A percentile compares a stretch with the other conserved stretches of the same genome.
phyloP scores from a whole-genome alignment of 2,797 vertebrate genomes.

The Coluber constrictor region DNA sequence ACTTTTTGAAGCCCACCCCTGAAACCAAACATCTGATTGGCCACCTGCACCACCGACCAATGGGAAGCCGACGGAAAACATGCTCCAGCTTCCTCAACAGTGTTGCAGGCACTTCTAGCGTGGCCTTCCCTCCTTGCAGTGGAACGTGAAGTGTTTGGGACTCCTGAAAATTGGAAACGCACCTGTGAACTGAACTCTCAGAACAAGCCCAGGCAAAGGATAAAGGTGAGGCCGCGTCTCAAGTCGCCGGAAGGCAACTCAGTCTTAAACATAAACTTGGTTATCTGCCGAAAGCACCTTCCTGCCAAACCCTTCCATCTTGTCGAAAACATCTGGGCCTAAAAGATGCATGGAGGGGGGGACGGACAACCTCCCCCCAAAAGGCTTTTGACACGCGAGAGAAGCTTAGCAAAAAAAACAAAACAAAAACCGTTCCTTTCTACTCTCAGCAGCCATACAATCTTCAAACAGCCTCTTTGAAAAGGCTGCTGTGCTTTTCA shows the following conservation, averaged over 20 bases:
- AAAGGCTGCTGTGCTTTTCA: neutral
- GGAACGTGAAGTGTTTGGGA: neutral
- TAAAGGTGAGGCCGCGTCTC: neutral
- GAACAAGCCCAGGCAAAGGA: neutral
- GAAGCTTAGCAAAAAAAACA: neutral
- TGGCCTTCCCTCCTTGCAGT: neutral
- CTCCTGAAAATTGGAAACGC: neutral
- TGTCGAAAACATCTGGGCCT: neutral
- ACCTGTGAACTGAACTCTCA: neutral
- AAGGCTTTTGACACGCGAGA: neutral
- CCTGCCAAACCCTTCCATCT: neutral
- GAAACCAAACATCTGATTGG: neutral
- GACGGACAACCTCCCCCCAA: accelerated
- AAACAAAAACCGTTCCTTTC: neutral
- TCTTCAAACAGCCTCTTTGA: no score
- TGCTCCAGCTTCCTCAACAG: neutral
- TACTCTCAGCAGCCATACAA: neutral
- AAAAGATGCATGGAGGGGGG: accelerated
- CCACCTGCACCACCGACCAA: neutral
- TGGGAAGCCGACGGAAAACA: neutral
- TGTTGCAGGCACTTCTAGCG: neutral
- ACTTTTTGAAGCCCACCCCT: no score
- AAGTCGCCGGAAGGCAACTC: neutral
- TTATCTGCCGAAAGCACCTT: neutral
- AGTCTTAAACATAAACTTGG: neutral